phyloP scores from a whole-genome alignment of 1,140 invertebrate species.

The Prorops nasuta region DNA sequence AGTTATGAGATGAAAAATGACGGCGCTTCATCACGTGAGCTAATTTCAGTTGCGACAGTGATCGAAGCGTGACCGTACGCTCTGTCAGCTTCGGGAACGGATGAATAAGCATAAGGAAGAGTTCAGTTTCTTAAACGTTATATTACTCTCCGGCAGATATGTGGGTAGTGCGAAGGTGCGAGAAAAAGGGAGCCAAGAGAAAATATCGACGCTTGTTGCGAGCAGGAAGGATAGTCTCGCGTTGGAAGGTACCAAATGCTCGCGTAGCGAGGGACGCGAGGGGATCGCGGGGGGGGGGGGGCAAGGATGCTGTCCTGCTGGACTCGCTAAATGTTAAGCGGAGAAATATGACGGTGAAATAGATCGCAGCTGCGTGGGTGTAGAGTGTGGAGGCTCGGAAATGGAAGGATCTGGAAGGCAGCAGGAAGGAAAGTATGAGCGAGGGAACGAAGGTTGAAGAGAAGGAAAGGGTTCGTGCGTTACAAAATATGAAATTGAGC shows the following conservation, averaged over 20 bases:
- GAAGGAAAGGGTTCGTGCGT: conserved; percentile 24
- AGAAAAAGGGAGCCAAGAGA: background rate
- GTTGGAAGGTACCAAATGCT: conserved; percentile 1
- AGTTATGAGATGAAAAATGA: conserved; percentile 21
- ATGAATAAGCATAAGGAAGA: conserved; percentile 18
- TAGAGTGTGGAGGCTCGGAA: background rate
- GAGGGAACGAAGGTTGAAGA: background rate
- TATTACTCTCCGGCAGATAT: conserved; percentile 15
- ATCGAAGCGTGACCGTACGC: conserved; percentile 15
- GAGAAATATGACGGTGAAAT: conserved; percentile 39
- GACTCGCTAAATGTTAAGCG: conserved; percentile 12
- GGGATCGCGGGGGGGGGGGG: background rate
- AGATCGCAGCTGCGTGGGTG: conserved; percentile 47
- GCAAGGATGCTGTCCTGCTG: background rate
- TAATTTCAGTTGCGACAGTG: conserved; percentile 21
- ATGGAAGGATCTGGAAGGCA: background rate
- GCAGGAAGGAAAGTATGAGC: background rate
- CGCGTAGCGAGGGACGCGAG: conserved; percentile 5
- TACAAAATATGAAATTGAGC: conserved; percentile 50
- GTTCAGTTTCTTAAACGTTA: conserved; percentile 17
- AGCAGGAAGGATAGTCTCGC: background rate
- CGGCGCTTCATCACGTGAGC: conserved; percentile 17
- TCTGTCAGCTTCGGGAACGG: conserved; percentile 7
- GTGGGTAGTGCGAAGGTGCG: conserved; percentile 5
- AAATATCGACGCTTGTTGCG: background rate